Conservation (phyloP, 1,140 invertebrate genomes). For the Calephelis nemesis region DNA sequence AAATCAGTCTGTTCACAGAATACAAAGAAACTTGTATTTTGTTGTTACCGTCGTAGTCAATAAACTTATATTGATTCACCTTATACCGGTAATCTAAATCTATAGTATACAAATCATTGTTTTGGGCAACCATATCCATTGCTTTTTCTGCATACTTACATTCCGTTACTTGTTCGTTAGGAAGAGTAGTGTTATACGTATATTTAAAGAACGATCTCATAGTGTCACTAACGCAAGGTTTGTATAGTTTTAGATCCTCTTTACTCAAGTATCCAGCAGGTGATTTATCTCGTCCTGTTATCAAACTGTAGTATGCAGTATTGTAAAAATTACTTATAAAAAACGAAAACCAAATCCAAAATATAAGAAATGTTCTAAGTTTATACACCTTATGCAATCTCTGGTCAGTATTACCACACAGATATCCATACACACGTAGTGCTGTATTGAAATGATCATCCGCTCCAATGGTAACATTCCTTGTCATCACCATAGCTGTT, state of each 20-base stretch:
- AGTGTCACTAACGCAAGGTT: slow-evolving; percentile 21
- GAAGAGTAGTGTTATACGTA: slow-evolving; percentile 39
- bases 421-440: slow-evolving; percentile 46
- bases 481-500: slow-evolving; percentile 22
- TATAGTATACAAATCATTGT: slow-evolving; percentile 38
- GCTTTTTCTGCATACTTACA: slow-evolving; percentile 30
- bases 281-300: slow-evolving; percentile 22
- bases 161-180: slow-evolving; percentile 22
- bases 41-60: slow-evolving; percentile 38
- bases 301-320: slow-evolving; percentile 16
- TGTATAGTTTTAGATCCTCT: slow-evolving; percentile 15
- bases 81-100: slow-evolving; percentile 41
- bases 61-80: slow-evolving; percentile 38
- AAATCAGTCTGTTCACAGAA: slow-evolving; percentile 28
- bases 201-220: slow-evolving; percentile 35
- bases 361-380: slow-evolving; percentile 22
- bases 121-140: slow-evolving; percentile 38
- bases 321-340: slow-evolving; percentile 21
- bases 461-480: slow-evolving; percentile 19
- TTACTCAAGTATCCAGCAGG: slow-evolving; percentile 39
- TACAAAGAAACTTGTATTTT: slow-evolving; percentile 12
- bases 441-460: slow-evolving; percentile 26
- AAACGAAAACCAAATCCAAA: slow-evolving; percentile 14
- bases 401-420: slow-evolving; percentile 36
- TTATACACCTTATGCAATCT: slow-evolving; percentile 34